These are phyloP conservation scores for Parochlus steinenii DNA, from an alignment of 2,888 invertebrate genomes.

Conservation along the genomic window DNA sequence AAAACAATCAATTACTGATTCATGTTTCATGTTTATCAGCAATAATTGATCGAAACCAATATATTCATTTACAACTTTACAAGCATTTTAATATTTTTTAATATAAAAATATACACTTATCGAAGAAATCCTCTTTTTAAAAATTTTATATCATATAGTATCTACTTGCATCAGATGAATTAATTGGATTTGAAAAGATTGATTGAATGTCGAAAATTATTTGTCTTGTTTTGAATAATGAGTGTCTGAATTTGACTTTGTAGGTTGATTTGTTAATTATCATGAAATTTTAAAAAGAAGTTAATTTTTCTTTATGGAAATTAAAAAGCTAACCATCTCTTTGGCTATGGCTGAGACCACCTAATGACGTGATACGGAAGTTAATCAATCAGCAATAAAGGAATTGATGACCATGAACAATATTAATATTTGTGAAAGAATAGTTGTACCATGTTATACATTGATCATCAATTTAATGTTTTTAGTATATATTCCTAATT, in stretches of 20 bases:
- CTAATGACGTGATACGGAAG: conserved; percentile 1
- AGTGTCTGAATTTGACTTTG: neutral
- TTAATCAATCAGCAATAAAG: conserved; percentile 11
- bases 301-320: neutral
- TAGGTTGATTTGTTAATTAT: neutral
- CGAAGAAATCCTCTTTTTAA: neutral
- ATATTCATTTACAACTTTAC: no score
- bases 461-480: no score
- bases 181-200: conserved; percentile 12
- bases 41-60: neutral
- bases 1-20: neutral
- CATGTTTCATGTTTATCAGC: neutral
- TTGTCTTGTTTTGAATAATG: neutral
- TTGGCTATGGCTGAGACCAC: neutral
- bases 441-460: no score
- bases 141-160: neutral
- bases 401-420: neutral
- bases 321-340: neutral
- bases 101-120: neutral
- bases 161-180: conserved; percentile 3
- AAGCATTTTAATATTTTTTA: no score
- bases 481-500: no score
- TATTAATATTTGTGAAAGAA: neutral
- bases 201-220: conserved; percentile 7
- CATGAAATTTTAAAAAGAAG: neutral